Conservation (phyloP, 2,797 vertebrate species). For the Sarcoramphus papa region DNA sequence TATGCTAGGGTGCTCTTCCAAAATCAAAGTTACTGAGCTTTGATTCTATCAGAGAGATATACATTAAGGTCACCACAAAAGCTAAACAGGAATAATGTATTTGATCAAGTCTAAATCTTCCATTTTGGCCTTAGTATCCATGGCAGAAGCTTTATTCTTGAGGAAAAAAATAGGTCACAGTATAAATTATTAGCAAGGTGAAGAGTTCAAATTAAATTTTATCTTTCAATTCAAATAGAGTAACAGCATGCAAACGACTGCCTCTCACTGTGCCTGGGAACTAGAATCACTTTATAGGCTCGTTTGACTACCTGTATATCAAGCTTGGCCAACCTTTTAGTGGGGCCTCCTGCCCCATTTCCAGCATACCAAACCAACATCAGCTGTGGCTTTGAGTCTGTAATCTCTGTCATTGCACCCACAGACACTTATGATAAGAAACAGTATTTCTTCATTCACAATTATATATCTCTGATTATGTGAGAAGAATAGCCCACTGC, state of each 20-base stretch:
- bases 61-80: neutral
- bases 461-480: neutral
- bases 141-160: neutral
- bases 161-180: neutral
- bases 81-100: neutral
- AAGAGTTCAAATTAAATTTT: slow-evolving; percentile 37
- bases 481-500: neutral
- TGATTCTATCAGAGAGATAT: neutral
- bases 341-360: neutral
- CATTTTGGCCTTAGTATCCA: neutral
- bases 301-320: slow-evolving; percentile 28
- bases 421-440: neutral
- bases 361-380: neutral
- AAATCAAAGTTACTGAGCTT: neutral
- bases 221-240: slow-evolving; percentile 1
- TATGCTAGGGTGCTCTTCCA: neutral
- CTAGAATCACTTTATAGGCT: neutral
- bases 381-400: neutral
- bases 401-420: neutral
- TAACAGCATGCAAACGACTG: neutral
- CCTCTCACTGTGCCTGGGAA: slow-evolving; percentile 15
- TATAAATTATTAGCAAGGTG: slow-evolving; percentile 10
- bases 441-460: neutral
- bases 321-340: neutral
- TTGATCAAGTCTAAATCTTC: neutral